Evolutionary conservation across 2,888 invertebrate species (phyloP), one percentile per base, ranked within the genome.

Genomic region (Isotomurus palustris): DNA sequence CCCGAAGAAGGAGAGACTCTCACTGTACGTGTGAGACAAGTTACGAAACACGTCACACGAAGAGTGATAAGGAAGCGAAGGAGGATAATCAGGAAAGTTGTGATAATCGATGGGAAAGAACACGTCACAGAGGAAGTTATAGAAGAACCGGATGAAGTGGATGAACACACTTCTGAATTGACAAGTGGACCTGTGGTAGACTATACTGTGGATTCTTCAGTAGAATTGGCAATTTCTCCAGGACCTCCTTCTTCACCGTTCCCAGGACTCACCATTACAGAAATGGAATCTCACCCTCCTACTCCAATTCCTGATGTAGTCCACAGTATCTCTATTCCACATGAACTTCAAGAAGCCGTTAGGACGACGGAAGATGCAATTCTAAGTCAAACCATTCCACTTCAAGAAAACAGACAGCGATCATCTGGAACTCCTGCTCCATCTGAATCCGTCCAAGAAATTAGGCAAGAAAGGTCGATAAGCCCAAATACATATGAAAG

Each of bases 91-190:
- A 81, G 87, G 53, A 83, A 84, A 66, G 82, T 87, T 2, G 85
- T 86, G 0, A 84, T 89, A 4, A 82, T 90, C 57, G 85, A 91
- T 73, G 91, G 91, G 0, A 86, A 88, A 75, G 91, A 91, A 76
- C 85, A 86, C 60, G 82, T 88, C 0, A 85, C 85, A 6, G 91
- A 91, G 75, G 90, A 91, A 77, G 76, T 90, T 0, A 79, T 90
- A 41, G 91, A 91, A 72, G 90, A 90, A 74, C 91, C 91, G 0
- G 90, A 87, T 72, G 84, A 84, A 73, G 78, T 86, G 3, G 86
- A 87, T 48, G 68, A 67, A 41, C 66, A 67, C 24, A 69, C 62
- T 10, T 58, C 57, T 22, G 60, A 67, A 41, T 50, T 66, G 24
- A 61, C 66, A 1, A 67, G 63, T 50, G 70, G 68, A 0, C 68